Evolutionary conservation across 2,888 invertebrate genomes (phyloP), one percentile per base, ranked within the genome.

Genomic region (Helicoverpa assulta): DNA sequence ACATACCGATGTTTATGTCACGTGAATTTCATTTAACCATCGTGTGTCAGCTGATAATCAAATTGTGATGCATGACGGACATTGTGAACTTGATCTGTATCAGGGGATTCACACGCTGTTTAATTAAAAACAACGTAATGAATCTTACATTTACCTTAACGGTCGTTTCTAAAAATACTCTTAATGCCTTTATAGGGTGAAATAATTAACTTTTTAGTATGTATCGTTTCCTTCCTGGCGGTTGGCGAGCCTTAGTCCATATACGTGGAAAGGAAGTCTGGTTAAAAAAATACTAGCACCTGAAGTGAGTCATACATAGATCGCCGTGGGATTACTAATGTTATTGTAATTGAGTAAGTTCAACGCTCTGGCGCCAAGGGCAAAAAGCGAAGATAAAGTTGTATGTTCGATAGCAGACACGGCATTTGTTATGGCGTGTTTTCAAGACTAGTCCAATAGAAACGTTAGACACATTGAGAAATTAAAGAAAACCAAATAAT

Each of bases 1-100:
- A 79, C 61, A 74, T 74, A 74, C 68, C 72, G 29, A 73, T 56
- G 60, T 71, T 83, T 76, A 73, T 79, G 65, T 55, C 52, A 33
- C 55, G 18, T 21, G 40, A 67, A 76, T 62, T 68, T 55, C 43
- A 51, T 52, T 75, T 67, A 58, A n/a, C 47, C 26, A 33, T 53
- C 57, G 37, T 50, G 19, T 29, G 57, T 58, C 51, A 61, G 16
- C 26, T 21, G n/a, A 5, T 16, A 7, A 2, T n/a, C 18, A 55
- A 21, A 51, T 43, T 53, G 21, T 53, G 43, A 72, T 33, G 29
- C 29, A 47, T 66, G 14, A 19, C 53, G 29, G 18, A 47, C 33
- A 50, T 33, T 18, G 29, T 6, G 47, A 29, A 56, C 26, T 37
- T 12, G n/a, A 56, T 63, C 14, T 47, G n/a, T 21, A 50, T 33